Evolutionary conservation across 2,797 vertebrate species (phyloP).

Genomic region (Dendrocincla tyrannina): DNA sequence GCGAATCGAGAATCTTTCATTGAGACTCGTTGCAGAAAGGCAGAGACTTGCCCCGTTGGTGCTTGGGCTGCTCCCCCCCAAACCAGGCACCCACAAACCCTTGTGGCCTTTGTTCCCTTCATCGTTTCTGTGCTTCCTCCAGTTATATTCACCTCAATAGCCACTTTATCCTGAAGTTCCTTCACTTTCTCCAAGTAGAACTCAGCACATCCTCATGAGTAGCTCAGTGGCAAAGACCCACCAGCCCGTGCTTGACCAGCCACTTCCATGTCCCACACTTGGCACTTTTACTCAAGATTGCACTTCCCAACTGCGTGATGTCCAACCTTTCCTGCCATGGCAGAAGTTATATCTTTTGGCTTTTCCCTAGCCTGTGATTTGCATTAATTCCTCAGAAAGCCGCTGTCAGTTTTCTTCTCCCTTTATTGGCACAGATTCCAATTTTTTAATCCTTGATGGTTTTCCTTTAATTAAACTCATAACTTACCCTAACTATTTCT

Average conservation of each 20-base stretch:
- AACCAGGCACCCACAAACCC: not conserved
- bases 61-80: not conserved
- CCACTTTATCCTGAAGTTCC: not conserved
- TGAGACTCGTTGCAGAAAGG: not conserved
- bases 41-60: accelerated
- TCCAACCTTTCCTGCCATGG: slow-evolving; percentile 27
- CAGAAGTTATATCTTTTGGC: slow-evolving; percentile 32
- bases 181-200: not conserved
- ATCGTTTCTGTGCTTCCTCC: not conserved
- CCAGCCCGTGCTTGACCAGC: not conserved
- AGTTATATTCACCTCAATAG: not conserved
- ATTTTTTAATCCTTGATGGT: slow-evolving; percentile 18
- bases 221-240: not conserved
- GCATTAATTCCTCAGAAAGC: slow-evolving; percentile 26
- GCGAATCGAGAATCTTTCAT: not conserved
- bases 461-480: slow-evolving; percentile 57
- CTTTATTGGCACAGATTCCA: not conserved
- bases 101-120: not conserved
- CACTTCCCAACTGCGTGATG: not conserved
- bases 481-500: slow-evolving; percentile 22
- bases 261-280: not conserved
- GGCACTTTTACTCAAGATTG: not conserved
- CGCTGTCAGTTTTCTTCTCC: not conserved
- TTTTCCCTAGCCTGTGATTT: slow-evolving; percentile 16
- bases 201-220: not conserved